Base-by-base conservation (phyloP, 2,113 vertebrate genomes). In the Psettodes erumei region DNA sequence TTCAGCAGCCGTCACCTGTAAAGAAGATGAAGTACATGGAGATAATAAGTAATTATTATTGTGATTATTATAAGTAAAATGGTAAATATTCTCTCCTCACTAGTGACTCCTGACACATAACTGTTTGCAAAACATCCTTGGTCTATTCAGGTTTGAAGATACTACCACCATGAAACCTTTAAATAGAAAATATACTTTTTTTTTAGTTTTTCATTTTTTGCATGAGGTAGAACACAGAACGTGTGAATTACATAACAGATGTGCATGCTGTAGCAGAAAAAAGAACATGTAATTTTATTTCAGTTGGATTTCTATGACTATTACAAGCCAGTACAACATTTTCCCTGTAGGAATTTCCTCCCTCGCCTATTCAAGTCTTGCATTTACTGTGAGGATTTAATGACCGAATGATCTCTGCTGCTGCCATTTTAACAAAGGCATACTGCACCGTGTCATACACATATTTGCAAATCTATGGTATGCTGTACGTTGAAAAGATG, bases 381-480 rank as follows among this genome's bases (percentile, higher is more conserved):
- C 51, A 79, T 88, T 86, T 55, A 43, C 56, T 37, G 37, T 37
- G 38, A 54, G 55, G 63, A 82, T 85, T 90, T 62, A 58, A 64
- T 35, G 33, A 77, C 54, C 15, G 16, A 75, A 59, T 77, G 74
- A 77, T 58, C 55, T 65, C 30, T 33, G 48, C 68, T 6, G 45
- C 73, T 79, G 63, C 67, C 32, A 56, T 71, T 64, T 81, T 37
- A 79, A 86, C 37, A 85, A 75, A 68, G 38, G 59, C 64, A 61
- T 38, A 18, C 59, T 7, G 63, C 13, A 1, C 56, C 27, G 78
- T 79, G 68, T 77, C 40, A 60, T 33, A 74, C 62, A 63, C 61
- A 54, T 53, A 67, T 42, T 37, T 70, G 43, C 71, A 71, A 61
- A 83, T 75, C 56, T 73, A 77, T 54, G 63, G 5, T 55, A n/a